These are phyloP conservation scores for Cryptoprocta ferox DNA, from an alignment of 2,797 vertebrate species.

Conservation along the genomic window DNA sequence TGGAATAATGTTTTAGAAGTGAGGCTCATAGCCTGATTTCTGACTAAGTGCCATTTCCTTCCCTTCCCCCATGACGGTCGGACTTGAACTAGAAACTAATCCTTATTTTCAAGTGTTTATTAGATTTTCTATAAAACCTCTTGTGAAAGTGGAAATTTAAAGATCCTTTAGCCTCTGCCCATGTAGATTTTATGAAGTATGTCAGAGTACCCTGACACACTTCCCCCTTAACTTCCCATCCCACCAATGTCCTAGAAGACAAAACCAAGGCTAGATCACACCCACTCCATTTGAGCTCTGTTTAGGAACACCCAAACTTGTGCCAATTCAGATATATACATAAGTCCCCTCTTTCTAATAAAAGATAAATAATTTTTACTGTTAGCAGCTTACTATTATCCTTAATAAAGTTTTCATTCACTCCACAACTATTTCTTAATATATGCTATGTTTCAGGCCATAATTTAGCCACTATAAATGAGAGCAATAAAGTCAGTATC, in stretches of 20 bases:
- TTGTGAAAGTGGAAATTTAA: constrained; percentile 50
- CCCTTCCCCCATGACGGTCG: background rate
- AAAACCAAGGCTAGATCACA: background rate
- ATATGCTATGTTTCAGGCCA: constrained; percentile 24
- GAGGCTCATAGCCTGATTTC: background rate
- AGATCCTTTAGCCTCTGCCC: constrained; percentile 8
- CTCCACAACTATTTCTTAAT: constrained; percentile 55
- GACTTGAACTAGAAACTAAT: constrained; percentile 33
- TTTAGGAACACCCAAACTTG: background rate
- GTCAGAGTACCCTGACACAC: background rate
- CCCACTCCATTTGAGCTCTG: background rate
- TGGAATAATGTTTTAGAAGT: background rate
- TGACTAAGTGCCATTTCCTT: background rate
- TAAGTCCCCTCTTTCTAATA: background rate
- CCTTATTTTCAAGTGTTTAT: constrained; percentile 53
- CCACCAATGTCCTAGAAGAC: background rate
- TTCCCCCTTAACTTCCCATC: background rate
- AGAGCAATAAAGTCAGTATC: constrained; percentile 59
- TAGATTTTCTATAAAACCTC: constrained; percentile 63
- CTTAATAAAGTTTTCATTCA: constrained; percentile 70
- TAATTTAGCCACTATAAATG: constrained; percentile 63
- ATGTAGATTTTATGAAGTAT: constrained; percentile 27
- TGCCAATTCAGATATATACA: background rate
- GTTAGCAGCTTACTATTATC: constrained; percentile 60
- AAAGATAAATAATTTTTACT: constrained; percentile 53